phyloP scores from a whole-genome alignment of 2,113 vertebrate species.

The Syngnathoides biaculeatus region DNA sequence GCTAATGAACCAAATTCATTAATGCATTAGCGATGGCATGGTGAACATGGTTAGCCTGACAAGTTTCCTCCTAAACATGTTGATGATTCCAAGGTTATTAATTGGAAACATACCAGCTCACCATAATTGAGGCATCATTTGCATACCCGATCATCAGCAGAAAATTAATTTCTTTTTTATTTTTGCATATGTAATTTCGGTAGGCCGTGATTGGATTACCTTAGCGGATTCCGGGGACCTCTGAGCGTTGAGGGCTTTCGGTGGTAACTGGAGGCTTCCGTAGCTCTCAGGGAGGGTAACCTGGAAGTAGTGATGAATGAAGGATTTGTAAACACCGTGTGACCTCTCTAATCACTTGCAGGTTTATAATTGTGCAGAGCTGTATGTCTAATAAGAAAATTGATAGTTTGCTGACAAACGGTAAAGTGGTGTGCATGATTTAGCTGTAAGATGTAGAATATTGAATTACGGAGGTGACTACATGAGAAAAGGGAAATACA shows the following conservation, averaged over 20 bases:
- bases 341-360: constrained; percentile 53
- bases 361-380: constrained; percentile 43
- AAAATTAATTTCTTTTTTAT: constrained; percentile 71
- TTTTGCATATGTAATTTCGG: constrained; percentile 71
- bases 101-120: constrained; percentile 69
- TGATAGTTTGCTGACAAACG: constrained; percentile 66
- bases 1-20: constrained; percentile 70
- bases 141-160: constrained; percentile 75
- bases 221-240: constrained; percentile 60
- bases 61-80: constrained; percentile 75
- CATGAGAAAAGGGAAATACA: constrained; percentile 49
- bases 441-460: constrained; percentile 59
- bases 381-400: constrained; percentile 56
- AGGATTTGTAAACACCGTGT: constrained; percentile 53
- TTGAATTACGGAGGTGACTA: constrained; percentile 65
- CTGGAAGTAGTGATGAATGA: constrained; percentile 64
- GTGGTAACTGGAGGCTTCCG: constrained; percentile 57
- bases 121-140: constrained; percentile 76
- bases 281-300: constrained; percentile 32
- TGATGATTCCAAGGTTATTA: constrained; percentile 75
- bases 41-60: constrained; percentile 73
- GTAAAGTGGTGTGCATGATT: constrained; percentile 53
- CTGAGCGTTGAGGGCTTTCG: constrained; percentile 60
- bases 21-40: constrained; percentile 69
- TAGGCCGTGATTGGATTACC: constrained; percentile 65